These are phyloP conservation scores for Ianthella basta DNA, from an alignment of 37 sponge, comb jelly and placozoan genomes.

Conservation along the genomic window DNA sequence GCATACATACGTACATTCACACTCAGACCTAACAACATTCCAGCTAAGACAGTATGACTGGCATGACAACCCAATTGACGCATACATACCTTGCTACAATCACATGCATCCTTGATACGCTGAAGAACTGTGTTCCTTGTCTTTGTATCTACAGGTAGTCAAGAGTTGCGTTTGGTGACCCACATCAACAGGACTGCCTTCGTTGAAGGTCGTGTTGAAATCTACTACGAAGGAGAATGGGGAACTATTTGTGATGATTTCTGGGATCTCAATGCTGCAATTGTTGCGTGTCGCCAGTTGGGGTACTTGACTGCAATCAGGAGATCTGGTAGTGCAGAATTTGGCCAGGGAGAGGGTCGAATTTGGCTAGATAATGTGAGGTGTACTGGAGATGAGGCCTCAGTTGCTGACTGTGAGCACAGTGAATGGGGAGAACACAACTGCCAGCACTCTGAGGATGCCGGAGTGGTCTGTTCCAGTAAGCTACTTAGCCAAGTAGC, in stretches of 20 bases:
- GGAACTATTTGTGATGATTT: slow-evolving; percentile 10
- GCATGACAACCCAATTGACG: too few relatives aligned
- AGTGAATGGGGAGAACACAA: slow-evolving; percentile 30
- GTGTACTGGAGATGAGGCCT: slow-evolving; percentile 26
- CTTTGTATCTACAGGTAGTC: background rate
- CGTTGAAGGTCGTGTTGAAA: slow-evolving; percentile 21
- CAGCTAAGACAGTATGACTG: too few relatives aligned
- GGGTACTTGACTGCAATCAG: background rate
- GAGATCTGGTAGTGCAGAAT: background rate
- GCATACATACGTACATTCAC: too few relatives aligned
- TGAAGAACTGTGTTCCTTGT: too few relatives aligned
- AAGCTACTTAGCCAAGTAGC: too few relatives aligned
- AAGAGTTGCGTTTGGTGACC: background rate
- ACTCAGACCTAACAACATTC: too few relatives aligned
- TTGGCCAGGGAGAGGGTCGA: slow-evolving; percentile 7
- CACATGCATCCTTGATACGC: too few relatives aligned
- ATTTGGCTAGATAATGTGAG: slow-evolving; percentile 46
- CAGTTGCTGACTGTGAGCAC: background rate
- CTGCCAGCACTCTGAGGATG: slow-evolving; percentile 44
- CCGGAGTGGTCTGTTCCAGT: slow-evolving; percentile 35
- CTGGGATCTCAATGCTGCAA: slow-evolving; percentile 15
- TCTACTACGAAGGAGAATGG: slow-evolving; percentile 14
- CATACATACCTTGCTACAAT: too few relatives aligned
- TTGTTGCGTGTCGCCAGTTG: background rate
- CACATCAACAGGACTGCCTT: background rate